Evolutionary conservation across 1,140 invertebrate species (phyloP), one percentile per base, ranked within the genome.

Genomic region (Lepidurus couesii): DNA sequence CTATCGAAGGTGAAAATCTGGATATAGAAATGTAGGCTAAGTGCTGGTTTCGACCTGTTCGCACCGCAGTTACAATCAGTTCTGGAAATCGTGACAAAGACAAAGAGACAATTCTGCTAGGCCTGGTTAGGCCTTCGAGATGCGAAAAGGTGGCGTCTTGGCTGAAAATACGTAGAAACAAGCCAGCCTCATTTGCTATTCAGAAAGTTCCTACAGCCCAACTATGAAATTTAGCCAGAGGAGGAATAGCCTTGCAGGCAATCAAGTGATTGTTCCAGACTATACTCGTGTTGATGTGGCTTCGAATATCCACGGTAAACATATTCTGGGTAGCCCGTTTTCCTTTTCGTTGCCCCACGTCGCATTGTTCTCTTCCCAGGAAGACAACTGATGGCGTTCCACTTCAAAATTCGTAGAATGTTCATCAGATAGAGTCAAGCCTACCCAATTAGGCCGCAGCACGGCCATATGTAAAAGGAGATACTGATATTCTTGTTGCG

Each of bases 201-300:
- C 75, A 75, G 43, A 75, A 75, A 74, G 34, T 78, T 24, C 44
- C 65, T 10, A 8, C 77, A 34, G 53, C 34, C 21, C 76, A 34
- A 8, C 45, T 53, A 21, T 34, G 16, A 1, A 53, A 44, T 9
- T 16, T 79, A 42, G 73, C 24, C 44, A 3, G 21, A 21, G 24
- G 42, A 9, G 42, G n/a, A 24, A 34, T 34, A 21, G 13, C 44
- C 76, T 73, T 44, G 47, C 53, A 65, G 53, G 53, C 53, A 16
- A 65, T 65, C 53, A 65, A 65, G 16, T 65, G 9, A 65, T 65
- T 65, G 53, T 65, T 65, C 53, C 21, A 65, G 53, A 65, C 53
- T n/a, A 6, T 11, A 11, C 16, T 65, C 13, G 21, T 65, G 53
- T 65, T 65, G n/a, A 21, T 65, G 53, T 65, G 4, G 53, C 13